Conservation (phyloP, 2,888 invertebrate genomes). For the Galerucella calmariensis region DNA sequence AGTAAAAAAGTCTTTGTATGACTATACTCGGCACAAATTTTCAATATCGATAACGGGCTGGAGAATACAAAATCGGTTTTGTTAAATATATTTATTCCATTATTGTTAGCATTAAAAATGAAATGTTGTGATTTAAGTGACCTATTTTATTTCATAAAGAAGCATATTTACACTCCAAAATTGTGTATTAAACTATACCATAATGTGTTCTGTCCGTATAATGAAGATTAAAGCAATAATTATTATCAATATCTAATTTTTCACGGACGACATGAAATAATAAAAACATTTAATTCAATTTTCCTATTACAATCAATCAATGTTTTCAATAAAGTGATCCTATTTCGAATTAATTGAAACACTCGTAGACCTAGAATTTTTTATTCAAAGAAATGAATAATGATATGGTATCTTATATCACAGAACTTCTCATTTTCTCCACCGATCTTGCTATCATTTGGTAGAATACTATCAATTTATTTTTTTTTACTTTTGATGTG, state of each 20-base stretch:
- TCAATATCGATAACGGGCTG: constrained; percentile 29
- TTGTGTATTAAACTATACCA: background rate
- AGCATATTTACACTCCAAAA: background rate
- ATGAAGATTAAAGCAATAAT: background rate
- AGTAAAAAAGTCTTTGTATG: constrained; percentile 41
- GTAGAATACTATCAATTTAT: too few relatives aligned
- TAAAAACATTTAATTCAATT: background rate
- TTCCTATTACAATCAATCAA: background rate
- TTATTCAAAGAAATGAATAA: too few relatives aligned
- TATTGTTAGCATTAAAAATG: constrained; percentile 18
- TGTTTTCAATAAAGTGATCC: too few relatives aligned
- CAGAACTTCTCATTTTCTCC: too few relatives aligned
- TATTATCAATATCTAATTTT: background rate
- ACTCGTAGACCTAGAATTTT: too few relatives aligned
- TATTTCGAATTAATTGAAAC: too few relatives aligned
- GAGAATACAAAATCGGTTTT: constrained; percentile 18
- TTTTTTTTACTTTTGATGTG: too few relatives aligned
- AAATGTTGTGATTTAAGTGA: constrained; percentile 20
- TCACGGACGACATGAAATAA: too few relatives aligned
- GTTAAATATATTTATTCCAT: constrained; percentile 24
- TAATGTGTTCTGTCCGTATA: background rate
- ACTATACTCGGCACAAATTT: constrained; percentile 51
- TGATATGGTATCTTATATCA: too few relatives aligned
- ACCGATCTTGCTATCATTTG: too few relatives aligned
- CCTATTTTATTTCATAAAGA: constrained; percentile 1